Evolutionary conservation across 2,888 invertebrate species (phyloP).

Genomic region (Aleiodes testaceus): DNA sequence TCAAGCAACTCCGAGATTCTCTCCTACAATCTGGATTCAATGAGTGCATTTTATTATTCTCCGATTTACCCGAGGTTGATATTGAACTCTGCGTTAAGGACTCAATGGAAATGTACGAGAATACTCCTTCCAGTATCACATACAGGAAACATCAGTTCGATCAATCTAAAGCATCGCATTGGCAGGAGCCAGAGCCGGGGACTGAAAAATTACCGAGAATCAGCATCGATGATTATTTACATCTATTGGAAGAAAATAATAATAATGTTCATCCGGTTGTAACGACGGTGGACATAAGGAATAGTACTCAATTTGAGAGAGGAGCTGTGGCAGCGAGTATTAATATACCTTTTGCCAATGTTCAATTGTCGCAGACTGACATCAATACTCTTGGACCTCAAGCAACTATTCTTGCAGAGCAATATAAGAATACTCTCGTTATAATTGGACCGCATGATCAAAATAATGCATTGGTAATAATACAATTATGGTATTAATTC

Average conservation of each 20-base stretch:
- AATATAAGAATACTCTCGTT: slow-evolving; percentile 81
- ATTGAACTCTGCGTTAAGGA: slow-evolving; percentile 94
- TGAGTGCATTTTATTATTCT: slow-evolving; percentile 97
- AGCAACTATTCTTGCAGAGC: slow-evolving; percentile 77
- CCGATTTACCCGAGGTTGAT: slow-evolving; percentile 98
- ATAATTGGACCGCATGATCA: slow-evolving; percentile 87
- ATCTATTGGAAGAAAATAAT: slow-evolving; percentile 76
- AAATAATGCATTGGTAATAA: slow-evolving; percentile 81
- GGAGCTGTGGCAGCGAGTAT: slow-evolving; percentile 87
- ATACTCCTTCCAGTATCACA: slow-evolving; percentile 91
- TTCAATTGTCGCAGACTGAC: slow-evolving; percentile 81
- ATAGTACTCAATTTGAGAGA: slow-evolving; percentile 81
- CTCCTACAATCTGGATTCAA: slow-evolving; percentile 95
- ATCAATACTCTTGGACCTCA: slow-evolving; percentile 81
- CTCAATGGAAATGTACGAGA: slow-evolving; percentile 88
- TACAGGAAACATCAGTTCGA: slow-evolving; percentile 84
- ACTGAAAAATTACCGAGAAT: slow-evolving; percentile 80
- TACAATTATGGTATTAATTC: too few relatives aligned
- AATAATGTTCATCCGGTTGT: slow-evolving; percentile 75
- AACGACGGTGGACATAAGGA: slow-evolving; percentile 82
- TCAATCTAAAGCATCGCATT: slow-evolving; percentile 64
- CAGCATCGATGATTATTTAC: slow-evolving; percentile 87
- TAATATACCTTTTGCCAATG: slow-evolving; percentile 90
- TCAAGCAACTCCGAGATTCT: slow-evolving; percentile 89
- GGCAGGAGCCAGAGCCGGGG: slow-evolving; percentile 66